phyloP scores from a whole-genome alignment of 2,797 vertebrate genomes.

The Aplochiton taeniatus region DNA sequence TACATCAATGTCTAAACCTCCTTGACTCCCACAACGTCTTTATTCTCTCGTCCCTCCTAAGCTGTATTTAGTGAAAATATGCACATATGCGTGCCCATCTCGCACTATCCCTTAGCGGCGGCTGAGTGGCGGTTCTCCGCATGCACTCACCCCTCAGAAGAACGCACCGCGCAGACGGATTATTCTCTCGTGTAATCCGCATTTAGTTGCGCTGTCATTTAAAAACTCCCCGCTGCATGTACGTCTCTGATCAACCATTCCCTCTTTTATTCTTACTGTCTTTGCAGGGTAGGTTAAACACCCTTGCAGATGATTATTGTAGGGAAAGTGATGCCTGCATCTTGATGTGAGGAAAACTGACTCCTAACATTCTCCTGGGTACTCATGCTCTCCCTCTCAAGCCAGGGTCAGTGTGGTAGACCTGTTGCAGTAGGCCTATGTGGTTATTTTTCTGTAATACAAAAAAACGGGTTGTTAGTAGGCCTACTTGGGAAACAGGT shows the following conservation, averaged over 20 bases:
- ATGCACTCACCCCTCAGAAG: constrained; percentile 13
- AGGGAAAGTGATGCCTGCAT: no score
- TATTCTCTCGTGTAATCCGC: constrained; percentile 65
- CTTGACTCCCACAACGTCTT: constrained; percentile 33
- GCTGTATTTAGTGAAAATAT: constrained; percentile 33
- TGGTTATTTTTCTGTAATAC: background rate
- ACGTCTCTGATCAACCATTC: constrained; percentile 69
- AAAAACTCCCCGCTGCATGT: constrained; percentile 63
- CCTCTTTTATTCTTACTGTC: constrained; percentile 22
- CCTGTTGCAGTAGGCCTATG: constrained; percentile 2
- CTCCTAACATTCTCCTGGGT: no score
- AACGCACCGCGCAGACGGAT: constrained; percentile 56
- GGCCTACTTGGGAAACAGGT: no score
- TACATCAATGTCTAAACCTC: constrained; percentile 67
- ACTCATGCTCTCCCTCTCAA: background rate
- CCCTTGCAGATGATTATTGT: no score
- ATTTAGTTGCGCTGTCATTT: constrained; percentile 61
- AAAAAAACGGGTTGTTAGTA: no score
- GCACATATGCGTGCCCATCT: constrained; percentile 27
- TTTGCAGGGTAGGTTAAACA: no score
- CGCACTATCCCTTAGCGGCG: constrained; percentile 21
- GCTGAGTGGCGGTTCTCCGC: constrained; percentile 27
- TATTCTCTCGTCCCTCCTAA: constrained; percentile 26
- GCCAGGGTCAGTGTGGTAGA: background rate
- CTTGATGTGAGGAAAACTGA: no score